Conservation (phyloP, 2,113 vertebrate species). For the Ceyx cyanopectus region DNA sequence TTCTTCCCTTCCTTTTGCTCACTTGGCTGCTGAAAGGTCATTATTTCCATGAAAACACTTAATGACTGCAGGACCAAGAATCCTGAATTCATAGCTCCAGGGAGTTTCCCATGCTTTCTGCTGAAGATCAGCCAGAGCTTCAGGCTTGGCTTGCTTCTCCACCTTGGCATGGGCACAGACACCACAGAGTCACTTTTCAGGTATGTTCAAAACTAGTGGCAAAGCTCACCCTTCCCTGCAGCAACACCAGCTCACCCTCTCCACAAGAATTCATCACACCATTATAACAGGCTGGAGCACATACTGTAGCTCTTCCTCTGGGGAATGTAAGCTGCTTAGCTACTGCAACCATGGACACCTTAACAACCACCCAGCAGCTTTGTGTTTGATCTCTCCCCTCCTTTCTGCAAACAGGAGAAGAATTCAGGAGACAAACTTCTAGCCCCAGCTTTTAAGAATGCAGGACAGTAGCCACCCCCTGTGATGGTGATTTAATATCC, state of each 20-base stretch:
- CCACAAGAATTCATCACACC: background rate
- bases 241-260: background rate
- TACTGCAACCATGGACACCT: background rate
- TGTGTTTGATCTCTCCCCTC: background rate
- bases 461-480: background rate
- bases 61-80: background rate
- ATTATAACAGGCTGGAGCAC: background rate
- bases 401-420: background rate
- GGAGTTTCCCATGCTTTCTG: background rate
- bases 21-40: background rate
- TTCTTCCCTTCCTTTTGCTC: background rate
- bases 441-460: background rate
- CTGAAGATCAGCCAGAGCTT: background rate
- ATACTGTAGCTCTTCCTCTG: background rate
- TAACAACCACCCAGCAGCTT: background rate
- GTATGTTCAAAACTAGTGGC: background rate
- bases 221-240: background rate
- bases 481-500: background rate
- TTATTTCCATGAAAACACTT: background rate
- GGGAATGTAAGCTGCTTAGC: background rate
- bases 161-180: background rate
- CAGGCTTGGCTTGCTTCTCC: background rate
- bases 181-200: background rate
- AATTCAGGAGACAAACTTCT: background rate
- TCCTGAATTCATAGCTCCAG: background rate